Evolutionary conservation across 1,140 invertebrate genomes (phyloP), one percentile per base, ranked within the genome.

Genomic region (Drosophila sp.): DNA sequence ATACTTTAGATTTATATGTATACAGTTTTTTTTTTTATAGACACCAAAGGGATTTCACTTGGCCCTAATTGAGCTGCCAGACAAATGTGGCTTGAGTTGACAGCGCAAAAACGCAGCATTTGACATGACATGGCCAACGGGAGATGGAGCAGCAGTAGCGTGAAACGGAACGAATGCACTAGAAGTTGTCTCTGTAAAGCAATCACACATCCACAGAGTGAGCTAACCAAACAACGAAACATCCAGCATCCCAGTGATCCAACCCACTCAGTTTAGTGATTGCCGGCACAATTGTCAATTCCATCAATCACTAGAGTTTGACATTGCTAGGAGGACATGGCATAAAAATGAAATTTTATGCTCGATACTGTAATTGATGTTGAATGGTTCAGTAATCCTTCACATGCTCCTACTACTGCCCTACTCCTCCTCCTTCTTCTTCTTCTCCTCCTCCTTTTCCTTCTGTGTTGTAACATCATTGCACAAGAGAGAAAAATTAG

Each of bases 251-350:
- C 23, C 63, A 61, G 54, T 56, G 25, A 64, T 25, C 25, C 44
- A 50, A 67, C 32, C 72, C 40, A 74, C 54, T 56, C 41, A 29
- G 10, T 75, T 66, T 64, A 60, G 33, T 11, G 17, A 64, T 65
- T 66, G 79, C 66, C 67, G 70, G 76, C 69, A 62, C 83, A 89
- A 78, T 89, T 83, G 83, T 89, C 80, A 78, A 82, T 66, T 60
- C 76, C 80, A 87, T 87, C 83, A 87, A 89, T 87, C 84, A 89
- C 30, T 35, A 58, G 55, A 23, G 73, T 80, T 57, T 87, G 83
- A 84, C 83, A 84, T 83, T 75, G 60, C 72, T 67, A 76, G 61
- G 60, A 75, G 70, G 69, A 56, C 41, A 30, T 27, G 27, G 66
- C 47, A 67, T 57, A 77, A 67, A 70, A 66, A 62, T 79, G 70